Evolutionary conservation across 2,888 invertebrate species (phyloP), one percentile per base, ranked within the genome.

Genomic region (Metellina segmentata): DNA sequence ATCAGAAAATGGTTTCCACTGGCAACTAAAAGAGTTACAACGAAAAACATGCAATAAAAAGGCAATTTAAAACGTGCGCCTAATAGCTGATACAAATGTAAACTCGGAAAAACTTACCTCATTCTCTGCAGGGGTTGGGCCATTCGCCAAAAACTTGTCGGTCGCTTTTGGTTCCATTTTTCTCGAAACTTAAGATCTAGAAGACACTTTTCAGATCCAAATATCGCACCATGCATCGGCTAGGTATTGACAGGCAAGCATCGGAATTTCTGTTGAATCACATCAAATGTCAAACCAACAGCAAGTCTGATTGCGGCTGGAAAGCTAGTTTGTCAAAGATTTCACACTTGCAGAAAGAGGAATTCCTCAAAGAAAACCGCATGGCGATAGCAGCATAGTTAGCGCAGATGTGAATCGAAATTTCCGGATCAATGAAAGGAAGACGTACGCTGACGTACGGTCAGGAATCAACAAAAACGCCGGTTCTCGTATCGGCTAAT

Each of bases 91-190:
- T 34, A 34, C 34, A 34, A 4, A 34, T 34, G 34, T 34, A 2
- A 34, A 34, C 34, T 34, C 34, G 34, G 34, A 34, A 75, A 69
- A 85, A 53, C 85, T 74, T 81, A 88, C 88, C 75, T 88, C 88
- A 4, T 61, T 74, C 74, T 88, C 81, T 6, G 71, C 8, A 53
- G 88, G 74, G n/a, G 75, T 20, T 61, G 74, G 52, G 9, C 88
- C 81, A 20, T 88, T 88, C 7, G 81, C 74, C 49, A 88, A 81
- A 74, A 88, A 88, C 53, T 88, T 88, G 61, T 88, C 88, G 7
- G 81, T 34, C 8, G 81, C 72, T 88, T 88, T 88, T 7, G 88
- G 34, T 70, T 81, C 88, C 88, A 88, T 88, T 53, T 69, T 61
- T 13, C 19, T 51, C 34, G 6, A 75, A 61, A 61, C 61, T 16